Conservation (phyloP, 35 echinoderm and acorn worm genomes). For the Chiridota heheva region DNA sequence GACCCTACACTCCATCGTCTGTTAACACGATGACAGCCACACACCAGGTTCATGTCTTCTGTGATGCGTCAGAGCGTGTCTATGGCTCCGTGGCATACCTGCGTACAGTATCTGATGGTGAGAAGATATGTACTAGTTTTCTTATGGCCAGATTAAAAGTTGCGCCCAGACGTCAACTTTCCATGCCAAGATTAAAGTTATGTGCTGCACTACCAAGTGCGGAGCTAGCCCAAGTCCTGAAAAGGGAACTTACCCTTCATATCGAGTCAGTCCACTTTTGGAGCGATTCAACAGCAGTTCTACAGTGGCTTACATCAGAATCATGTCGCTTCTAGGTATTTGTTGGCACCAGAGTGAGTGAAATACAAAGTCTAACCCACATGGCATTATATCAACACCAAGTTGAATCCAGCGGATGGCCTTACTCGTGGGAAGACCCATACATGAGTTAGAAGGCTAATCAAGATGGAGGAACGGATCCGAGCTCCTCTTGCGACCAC, state of each 20-base stretch:
- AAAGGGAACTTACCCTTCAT: not conserved
- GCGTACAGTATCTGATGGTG: not conserved
- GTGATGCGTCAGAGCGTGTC: too few species aligned
- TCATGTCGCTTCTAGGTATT: conserved; percentile 11
- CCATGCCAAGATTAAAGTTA: too few species aligned
- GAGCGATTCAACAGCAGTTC: conserved; percentile 18
- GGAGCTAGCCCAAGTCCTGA: not conserved
- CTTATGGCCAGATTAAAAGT: conserved; percentile 23
- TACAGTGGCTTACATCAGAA: not conserved
- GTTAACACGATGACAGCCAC: not conserved
- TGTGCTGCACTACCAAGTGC: too few species aligned
- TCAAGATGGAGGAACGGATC: conserved; percentile 27
- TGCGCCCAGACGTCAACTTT: not conserved
- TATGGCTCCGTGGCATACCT: conserved; percentile 24
- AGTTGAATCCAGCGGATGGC: conserved; percentile 25
- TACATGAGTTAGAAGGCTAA: not conserved
- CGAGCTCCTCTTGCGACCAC: not conserved
- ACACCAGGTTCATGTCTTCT: conserved; percentile 2
- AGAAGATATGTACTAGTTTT: not conserved
- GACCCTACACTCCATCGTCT: not conserved
- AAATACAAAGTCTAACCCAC: not conserved
- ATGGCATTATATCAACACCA: conserved; percentile 16
- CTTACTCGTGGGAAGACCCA: not conserved
- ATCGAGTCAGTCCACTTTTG: conserved; percentile 4
- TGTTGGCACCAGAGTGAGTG: conserved; percentile 13